Base-by-base conservation (phyloP, 2,888 invertebrate genomes). In the Drosophila anceps region DNA sequence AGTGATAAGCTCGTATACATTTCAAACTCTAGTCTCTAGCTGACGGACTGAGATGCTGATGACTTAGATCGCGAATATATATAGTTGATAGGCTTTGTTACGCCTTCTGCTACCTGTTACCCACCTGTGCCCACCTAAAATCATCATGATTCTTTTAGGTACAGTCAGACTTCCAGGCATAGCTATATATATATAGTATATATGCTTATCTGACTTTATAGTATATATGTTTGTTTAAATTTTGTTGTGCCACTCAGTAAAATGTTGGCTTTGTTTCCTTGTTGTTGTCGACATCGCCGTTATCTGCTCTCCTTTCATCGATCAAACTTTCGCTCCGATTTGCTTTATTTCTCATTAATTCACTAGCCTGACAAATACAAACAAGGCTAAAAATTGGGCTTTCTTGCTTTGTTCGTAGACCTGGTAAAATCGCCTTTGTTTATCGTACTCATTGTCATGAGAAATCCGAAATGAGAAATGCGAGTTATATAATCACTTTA, bases 251-350 rank as follows among this genome's bases (percentile, higher is more conserved):
- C 5, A 29, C 29, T 67, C 41, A 41, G 41, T 58, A 54, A 20
- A 54, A 41, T 71, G 61, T 48, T 58, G 46, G 15, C 46, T 29
- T 48, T 18, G 15, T 18, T 58, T 64, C 57, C 37, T 43, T 13
- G 43, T 27, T 70, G 57, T 75, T 41, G 50, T 46, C 46, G 67
- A 68, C 27, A 24, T 18, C 43, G 39, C 54, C 27, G 29, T 13
- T 20, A 8, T 39, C 54, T 0, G 13, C 54, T 0, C 7, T 50
- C 20, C 50, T 46, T 64, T 13, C 58, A 76, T 79, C 81, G 79
- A 76, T 81, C 81, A 79, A 81, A 81, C 77, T 57, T 79, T 69
- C 29, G 33, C 46, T 44, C 27, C 24, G 33, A 31, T 31, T 20
- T 50, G 20, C 29, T 72, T 73, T 63, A 43, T 59, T 78, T 78